phyloP scores from a whole-genome alignment of 1,140 invertebrate species.

The Cydia amplana region DNA sequence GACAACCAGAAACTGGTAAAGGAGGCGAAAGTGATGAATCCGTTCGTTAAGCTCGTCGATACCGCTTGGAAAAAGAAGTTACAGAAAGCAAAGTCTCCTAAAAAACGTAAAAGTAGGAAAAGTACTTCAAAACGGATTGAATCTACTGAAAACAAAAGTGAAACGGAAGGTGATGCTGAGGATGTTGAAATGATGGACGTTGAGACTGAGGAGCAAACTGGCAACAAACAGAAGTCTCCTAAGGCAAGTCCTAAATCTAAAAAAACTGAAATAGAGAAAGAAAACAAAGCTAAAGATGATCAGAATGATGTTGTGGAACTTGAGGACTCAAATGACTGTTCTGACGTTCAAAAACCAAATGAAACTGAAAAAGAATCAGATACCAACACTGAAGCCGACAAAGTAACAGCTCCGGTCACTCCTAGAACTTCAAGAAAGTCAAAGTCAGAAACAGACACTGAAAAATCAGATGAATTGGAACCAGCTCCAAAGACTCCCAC shows the following conservation, averaged over 20 bases:
- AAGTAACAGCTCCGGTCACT: constrained; percentile 28
- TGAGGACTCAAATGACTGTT: constrained; percentile 41
- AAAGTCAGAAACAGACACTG: neutral
- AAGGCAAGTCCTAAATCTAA: neutral
- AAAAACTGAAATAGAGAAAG: constrained; percentile 4
- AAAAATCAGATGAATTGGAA: constrained; percentile 1
- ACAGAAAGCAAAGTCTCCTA: constrained; percentile 55
- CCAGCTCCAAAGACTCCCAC: constrained; percentile 47
- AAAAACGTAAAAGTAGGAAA: constrained; percentile 53
- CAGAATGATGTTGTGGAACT: constrained; percentile 35
- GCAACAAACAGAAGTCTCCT: constrained; percentile 20
- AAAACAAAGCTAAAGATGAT: constrained; percentile 14
- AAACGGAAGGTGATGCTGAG: constrained; percentile 32
- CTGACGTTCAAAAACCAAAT: constrained; percentile 3
- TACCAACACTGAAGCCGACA: neutral
- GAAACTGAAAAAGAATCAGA: neutral
- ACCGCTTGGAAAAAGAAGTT: constrained; percentile 65
- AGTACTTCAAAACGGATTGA: constrained; percentile 37
- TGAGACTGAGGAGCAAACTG: constrained; percentile 38
- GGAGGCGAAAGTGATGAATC: constrained; percentile 53
- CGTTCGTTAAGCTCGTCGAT: constrained; percentile 68
- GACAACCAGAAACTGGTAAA: constrained; percentile 39
- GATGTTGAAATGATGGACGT: constrained; percentile 47
- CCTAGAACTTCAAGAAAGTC: constrained; percentile 30
- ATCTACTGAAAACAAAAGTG: constrained; percentile 35